Evolutionary conservation across 2,888 invertebrate genomes (phyloP).

Genomic region (Diarsia dahlii): DNA sequence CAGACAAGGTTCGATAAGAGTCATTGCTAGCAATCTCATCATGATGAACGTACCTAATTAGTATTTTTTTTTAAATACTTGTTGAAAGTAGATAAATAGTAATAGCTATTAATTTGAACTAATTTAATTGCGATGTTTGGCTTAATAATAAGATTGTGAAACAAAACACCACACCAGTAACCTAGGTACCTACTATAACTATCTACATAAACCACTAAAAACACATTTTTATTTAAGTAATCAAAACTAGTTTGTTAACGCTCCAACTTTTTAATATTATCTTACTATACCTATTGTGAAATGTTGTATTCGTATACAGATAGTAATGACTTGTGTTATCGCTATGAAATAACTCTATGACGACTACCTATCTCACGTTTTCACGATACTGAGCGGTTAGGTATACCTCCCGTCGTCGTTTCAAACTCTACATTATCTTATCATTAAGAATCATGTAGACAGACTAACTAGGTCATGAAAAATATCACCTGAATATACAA

Average conservation of each 20-base stretch:
- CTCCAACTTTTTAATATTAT: conserved; percentile 36
- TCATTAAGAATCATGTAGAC: conserved; percentile 56
- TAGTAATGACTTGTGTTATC: conserved; percentile 54
- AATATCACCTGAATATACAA: conserved; percentile 46
- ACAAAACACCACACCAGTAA: conserved; percentile 22
- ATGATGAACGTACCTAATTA: not conserved
- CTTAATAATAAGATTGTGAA: not conserved
- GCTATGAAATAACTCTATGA: conserved; percentile 43
- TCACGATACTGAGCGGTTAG: conserved; percentile 35
- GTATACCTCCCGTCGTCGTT: conserved; percentile 49
- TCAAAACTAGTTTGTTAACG: conserved; percentile 23
- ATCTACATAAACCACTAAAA: conserved; percentile 11
- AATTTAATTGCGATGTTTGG: not conserved
- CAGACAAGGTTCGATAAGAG: not conserved
- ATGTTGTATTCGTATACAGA: conserved; percentile 52
- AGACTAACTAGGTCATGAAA: conserved; percentile 63
- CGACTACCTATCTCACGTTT: conserved; percentile 50
- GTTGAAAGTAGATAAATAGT: too few relatives aligned
- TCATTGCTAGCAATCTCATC: not conserved
- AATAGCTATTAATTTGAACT: not conserved
- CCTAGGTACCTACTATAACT: not conserved
- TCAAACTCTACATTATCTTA: conserved; percentile 60
- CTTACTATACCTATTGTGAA: conserved; percentile 50
- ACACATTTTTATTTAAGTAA: conserved; percentile 20
- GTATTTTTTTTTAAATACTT: too few relatives aligned